phyloP scores from a whole-genome alignment of 2,888 invertebrate species.

The Crossocerus cetratus region DNA sequence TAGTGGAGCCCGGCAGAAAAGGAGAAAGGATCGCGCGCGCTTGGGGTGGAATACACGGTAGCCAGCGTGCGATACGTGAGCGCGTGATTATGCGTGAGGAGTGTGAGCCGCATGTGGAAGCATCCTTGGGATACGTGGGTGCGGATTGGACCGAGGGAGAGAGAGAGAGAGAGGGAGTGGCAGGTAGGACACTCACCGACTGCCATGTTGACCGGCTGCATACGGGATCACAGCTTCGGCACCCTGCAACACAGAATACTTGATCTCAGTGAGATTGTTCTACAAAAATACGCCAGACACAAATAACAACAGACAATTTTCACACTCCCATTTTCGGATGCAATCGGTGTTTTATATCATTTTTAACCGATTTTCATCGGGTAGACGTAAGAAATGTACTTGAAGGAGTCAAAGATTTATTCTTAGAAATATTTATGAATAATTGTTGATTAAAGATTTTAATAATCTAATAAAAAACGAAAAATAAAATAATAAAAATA shows the following conservation, averaged over 20 bases:
- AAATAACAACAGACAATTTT: too few relatives aligned
- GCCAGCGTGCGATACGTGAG: slow-evolving; percentile 47
- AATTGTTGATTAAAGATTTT: too few relatives aligned
- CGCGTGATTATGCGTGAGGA: slow-evolving; percentile 64
- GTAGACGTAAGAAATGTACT: too few relatives aligned
- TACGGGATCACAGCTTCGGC: slow-evolving; percentile 36
- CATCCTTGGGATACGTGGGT: slow-evolving; percentile 38
- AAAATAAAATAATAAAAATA: too few relatives aligned
- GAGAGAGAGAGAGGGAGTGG: slow-evolving; percentile 11
- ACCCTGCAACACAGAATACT: slow-evolving; percentile 53
- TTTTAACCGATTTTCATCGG: too few relatives aligned
- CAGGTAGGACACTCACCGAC: slow-evolving; percentile 61
- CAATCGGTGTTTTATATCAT: too few relatives aligned
- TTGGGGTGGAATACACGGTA: slow-evolving; percentile 50
- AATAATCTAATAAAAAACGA: too few relatives aligned
- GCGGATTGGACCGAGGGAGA: slow-evolving; percentile 42
- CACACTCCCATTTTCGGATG: too few relatives aligned
- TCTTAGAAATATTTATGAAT: too few relatives aligned
- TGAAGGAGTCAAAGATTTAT: too few relatives aligned
- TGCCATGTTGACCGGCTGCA: slow-evolving; percentile 60
- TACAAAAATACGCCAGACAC: too few relatives aligned
- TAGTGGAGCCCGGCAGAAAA: slow-evolving; percentile 7
- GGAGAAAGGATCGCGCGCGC: slow-evolving; percentile 40
- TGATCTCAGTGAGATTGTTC: not conserved
- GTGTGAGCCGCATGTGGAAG: slow-evolving; percentile 59